Evolutionary conservation across 2,797 vertebrate genomes (phyloP).

Genomic region (Squalus acanthias): DNA sequence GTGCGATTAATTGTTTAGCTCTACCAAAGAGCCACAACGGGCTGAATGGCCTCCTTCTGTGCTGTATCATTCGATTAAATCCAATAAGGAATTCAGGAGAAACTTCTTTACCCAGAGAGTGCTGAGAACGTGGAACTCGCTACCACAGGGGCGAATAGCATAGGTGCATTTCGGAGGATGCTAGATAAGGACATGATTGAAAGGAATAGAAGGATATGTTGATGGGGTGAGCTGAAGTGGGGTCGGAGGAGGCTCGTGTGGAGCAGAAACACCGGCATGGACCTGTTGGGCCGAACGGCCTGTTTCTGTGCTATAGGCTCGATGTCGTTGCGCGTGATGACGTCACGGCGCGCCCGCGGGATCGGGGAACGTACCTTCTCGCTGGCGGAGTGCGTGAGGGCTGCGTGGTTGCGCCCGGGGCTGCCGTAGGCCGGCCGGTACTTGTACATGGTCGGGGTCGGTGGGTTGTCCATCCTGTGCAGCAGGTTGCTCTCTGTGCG

Average conservation of each 20-base stretch:
- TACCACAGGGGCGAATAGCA: no score
- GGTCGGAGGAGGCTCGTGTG: background rate
- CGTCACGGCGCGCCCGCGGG: rapidly evolving
- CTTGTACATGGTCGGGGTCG: constrained; percentile 90
- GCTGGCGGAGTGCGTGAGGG: constrained; percentile 73
- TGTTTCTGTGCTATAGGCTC: background rate
- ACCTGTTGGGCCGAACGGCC: background rate
- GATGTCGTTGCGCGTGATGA: background rate
- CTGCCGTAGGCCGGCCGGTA: constrained; percentile 81
- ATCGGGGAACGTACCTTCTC: constrained; percentile 57
- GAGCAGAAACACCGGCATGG: background rate
- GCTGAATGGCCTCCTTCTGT: no score
- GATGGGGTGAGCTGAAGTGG: no score
- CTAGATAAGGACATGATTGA: background rate
- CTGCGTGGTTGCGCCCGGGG: constrained; percentile 58
- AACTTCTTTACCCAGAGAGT: no score
- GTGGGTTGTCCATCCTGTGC: constrained; percentile 73
- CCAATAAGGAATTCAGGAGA: no score
- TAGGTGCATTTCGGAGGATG: background rate
- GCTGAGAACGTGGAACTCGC: no score
- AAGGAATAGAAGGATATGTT: background rate
- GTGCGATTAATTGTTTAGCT: no score
- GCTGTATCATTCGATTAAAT: no score
- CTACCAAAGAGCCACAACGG: no score
- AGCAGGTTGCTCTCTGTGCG: constrained; percentile 78